Percentiles rank a stretch among this genome's conserved stretches.
Evolutionary conservation across 2,797 vertebrate species (phyloP).

Genomic region (Myotis planiceps): DNA sequence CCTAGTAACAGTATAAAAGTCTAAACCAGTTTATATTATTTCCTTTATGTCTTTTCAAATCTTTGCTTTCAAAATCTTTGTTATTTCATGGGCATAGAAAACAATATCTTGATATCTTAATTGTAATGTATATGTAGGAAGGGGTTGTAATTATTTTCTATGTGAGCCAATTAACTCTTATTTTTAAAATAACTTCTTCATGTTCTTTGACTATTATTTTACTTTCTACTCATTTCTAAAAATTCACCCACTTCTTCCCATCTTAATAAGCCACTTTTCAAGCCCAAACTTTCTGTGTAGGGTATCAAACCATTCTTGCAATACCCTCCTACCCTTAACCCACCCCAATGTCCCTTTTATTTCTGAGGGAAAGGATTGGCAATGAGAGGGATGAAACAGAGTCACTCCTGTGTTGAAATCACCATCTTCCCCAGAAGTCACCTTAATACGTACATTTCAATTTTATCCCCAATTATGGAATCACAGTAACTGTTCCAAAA

Average conservation of each 20-base stretch:
- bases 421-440: not conserved
- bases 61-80: not conserved
- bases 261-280: not conserved
- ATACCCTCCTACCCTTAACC: accelerated
- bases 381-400: not conserved
- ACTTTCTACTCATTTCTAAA: not conserved
- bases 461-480: not conserved
- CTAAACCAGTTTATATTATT: not conserved
- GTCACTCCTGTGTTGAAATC: not conserved
- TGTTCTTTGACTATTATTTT: not conserved
- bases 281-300: not conserved
- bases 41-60: not conserved
- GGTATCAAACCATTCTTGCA: not conserved
- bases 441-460: not conserved
- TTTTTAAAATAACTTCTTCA: not conserved
- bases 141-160: not conserved
- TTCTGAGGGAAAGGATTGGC: not conserved
- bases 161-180: not conserved
- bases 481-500: not conserved
- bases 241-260: not conserved
- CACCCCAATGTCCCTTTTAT: not conserved
- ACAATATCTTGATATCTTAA: not conserved
- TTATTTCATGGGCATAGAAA: not conserved
- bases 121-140: not conserved
- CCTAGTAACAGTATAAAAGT: not conserved